A percentile compares a stretch with the other conserved stretches of the same genome.
Evolutionary conservation across 1,140 invertebrate genomes (phyloP).

Genomic region (Drosophila bocqueti): DNA sequence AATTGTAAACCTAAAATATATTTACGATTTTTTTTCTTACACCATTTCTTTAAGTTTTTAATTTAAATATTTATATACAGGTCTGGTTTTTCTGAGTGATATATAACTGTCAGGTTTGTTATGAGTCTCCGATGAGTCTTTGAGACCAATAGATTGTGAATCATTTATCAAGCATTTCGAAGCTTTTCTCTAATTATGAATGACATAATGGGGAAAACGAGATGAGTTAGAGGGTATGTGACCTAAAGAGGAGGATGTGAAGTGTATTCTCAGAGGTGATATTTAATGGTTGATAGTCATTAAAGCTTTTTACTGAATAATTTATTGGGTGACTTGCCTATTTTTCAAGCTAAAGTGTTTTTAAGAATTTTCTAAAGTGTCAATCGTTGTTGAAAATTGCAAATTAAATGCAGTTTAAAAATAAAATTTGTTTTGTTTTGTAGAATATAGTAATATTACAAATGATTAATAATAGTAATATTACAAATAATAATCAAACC

Average conservation of each 20-base stretch:
- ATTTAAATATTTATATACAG: no score
- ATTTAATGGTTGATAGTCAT: background rate
- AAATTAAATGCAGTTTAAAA: background rate
- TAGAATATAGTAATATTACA: no score
- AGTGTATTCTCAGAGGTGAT: conserved; percentile 3
- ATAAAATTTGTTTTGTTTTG: background rate
- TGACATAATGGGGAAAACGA: conserved; percentile 60
- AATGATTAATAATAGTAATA: background rate
- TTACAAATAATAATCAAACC: background rate
- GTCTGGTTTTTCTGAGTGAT: background rate
- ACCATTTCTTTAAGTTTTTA: background rate
- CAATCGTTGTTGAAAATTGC: background rate
- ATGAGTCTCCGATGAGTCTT: conserved; percentile 19
- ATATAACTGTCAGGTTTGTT: background rate
- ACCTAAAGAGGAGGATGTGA: background rate
- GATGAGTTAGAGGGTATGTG: background rate
- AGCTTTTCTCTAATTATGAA: conserved; percentile 54
- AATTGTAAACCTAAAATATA: background rate
- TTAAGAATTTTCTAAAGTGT: background rate
- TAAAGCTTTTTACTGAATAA: background rate
- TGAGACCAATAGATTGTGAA: conserved; percentile 48
- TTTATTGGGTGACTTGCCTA: background rate
- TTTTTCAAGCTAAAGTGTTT: no score
- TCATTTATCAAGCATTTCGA: conserved; percentile 59
- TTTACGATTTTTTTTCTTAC: background rate